Evolutionary conservation across 2,113 vertebrate genomes (phyloP).

Genomic region (Balaeniceps rex): DNA sequence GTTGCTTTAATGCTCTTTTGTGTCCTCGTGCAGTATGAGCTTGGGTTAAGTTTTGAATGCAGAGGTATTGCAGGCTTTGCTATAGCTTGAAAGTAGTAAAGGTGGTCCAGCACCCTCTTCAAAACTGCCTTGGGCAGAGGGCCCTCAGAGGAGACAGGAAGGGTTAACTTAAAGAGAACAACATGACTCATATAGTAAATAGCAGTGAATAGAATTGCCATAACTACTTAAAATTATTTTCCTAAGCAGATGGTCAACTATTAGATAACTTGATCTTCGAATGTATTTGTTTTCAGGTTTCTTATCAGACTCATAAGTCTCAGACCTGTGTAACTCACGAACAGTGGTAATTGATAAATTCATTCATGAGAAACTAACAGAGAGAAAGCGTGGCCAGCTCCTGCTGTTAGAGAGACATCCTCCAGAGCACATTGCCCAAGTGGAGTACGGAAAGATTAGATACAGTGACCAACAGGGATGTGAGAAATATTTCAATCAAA

Average conservation of each 20-base stretch:
- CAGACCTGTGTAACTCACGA: background rate
- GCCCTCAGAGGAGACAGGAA: background rate
- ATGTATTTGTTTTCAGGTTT: constrained; percentile 32
- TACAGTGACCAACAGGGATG: background rate
- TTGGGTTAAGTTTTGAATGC: background rate
- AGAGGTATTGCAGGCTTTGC: background rate
- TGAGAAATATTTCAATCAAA: background rate
- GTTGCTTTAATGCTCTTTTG: background rate
- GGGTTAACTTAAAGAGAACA: constrained; percentile 25
- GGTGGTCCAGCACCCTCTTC: background rate
- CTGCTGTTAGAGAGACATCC: background rate
- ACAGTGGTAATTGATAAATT: background rate
- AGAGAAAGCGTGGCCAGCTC: background rate
- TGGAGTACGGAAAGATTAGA: background rate
- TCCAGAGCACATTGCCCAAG: background rate
- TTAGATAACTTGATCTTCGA: constrained; percentile 17
- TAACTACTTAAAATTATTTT: constrained; percentile 49
- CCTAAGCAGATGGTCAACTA: constrained; percentile 45
- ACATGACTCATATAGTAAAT: constrained; percentile 38
- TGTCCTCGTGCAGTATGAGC: background rate
- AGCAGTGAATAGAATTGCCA: constrained; percentile 18
- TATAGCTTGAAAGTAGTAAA: background rate
- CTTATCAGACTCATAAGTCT: background rate
- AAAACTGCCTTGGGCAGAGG: background rate
- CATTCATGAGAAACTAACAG: background rate